A percentile compares a stretch with the other conserved stretches of the same genome.
These are phyloP conservation scores for Tenebrosternarchus preto DNA, from an alignment of 2,113 vertebrate genomes.

Conservation along the genomic window DNA sequence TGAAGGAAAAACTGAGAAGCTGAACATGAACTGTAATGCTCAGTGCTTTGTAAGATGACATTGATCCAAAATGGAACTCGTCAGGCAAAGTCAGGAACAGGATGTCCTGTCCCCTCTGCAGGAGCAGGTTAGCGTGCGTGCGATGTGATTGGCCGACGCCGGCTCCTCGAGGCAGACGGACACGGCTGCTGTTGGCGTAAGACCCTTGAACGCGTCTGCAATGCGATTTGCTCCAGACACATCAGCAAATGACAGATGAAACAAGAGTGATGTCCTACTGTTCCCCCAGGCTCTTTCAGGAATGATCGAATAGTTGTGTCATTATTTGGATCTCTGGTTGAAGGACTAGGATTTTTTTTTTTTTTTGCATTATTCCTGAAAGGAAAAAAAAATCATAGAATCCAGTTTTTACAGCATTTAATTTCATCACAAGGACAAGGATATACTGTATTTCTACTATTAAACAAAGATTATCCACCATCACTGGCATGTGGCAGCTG, in stretches of 20 bases:
- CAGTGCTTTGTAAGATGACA: constrained; percentile 19
- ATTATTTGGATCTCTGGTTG: not conserved
- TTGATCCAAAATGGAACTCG: constrained; percentile 11
- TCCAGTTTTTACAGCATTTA: not conserved
- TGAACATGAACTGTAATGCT: not conserved
- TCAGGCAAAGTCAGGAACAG: constrained; percentile 19
- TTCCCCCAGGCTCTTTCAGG: too few relatives aligned
- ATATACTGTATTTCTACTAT: not conserved
- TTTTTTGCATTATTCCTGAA: not conserved
- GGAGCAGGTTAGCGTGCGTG: constrained; percentile 4
- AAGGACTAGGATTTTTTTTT: not conserved
- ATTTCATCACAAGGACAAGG: constrained; percentile 1
- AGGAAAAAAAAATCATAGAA: not conserved
- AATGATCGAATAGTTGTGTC: not conserved
- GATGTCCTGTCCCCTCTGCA: constrained; percentile 9
- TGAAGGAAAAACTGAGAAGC: constrained; percentile 8
- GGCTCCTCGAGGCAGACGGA: not conserved
- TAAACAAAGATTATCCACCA: not conserved
- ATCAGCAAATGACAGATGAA: not conserved
- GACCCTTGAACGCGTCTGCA: not conserved
- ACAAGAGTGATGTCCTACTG: not conserved
- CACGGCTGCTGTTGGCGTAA: constrained; percentile 18
- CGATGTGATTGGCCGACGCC: constrained; percentile 16
- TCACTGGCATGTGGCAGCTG: not conserved
- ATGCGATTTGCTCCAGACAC: not conserved